A percentile compares a stretch with the other conserved stretches of the same genome.
These are phyloP conservation scores for Odocoileus hemionus DNA, from an alignment of 2,113 vertebrate species.

Conservation along the genomic window DNA sequence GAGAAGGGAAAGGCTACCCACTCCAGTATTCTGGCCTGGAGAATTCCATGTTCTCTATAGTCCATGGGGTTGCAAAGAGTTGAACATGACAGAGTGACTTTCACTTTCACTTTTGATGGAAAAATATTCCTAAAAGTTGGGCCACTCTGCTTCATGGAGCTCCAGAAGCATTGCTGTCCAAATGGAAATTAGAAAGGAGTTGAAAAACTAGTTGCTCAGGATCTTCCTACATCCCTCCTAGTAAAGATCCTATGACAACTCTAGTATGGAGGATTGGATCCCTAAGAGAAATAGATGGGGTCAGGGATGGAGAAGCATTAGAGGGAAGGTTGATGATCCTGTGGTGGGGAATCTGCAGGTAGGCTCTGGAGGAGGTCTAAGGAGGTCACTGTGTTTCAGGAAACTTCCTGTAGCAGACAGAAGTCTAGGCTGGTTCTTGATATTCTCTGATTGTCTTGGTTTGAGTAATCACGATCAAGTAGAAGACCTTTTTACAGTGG, in stretches of 20 bases:
- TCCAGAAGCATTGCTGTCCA: not conserved
- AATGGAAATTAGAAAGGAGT: not conserved
- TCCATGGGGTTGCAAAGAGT: not conserved
- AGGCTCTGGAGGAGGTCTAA: not conserved
- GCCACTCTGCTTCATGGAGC: not conserved
- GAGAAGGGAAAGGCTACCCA: not conserved
- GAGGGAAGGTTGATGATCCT: not conserved
- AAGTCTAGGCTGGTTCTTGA: not conserved
- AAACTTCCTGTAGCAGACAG: not conserved
- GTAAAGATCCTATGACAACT: not conserved
- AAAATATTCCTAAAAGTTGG: not conserved
- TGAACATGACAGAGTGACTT: not conserved
- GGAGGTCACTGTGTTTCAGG: not conserved
- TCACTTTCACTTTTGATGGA: not conserved
- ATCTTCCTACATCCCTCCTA: not conserved
- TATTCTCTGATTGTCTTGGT: not conserved
- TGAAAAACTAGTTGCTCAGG: not conserved
- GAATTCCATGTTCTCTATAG: not conserved
- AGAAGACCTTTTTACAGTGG: not conserved
- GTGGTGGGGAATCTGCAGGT: not conserved
- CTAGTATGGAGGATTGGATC: not conserved
- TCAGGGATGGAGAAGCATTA: not conserved
- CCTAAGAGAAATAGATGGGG: not conserved
- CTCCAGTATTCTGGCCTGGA: not conserved
- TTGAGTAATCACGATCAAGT: not conserved